These are phyloP conservation scores for Cheilosia grossa DNA, from an alignment of 2,888 invertebrate genomes.

Conservation along the genomic window DNA sequence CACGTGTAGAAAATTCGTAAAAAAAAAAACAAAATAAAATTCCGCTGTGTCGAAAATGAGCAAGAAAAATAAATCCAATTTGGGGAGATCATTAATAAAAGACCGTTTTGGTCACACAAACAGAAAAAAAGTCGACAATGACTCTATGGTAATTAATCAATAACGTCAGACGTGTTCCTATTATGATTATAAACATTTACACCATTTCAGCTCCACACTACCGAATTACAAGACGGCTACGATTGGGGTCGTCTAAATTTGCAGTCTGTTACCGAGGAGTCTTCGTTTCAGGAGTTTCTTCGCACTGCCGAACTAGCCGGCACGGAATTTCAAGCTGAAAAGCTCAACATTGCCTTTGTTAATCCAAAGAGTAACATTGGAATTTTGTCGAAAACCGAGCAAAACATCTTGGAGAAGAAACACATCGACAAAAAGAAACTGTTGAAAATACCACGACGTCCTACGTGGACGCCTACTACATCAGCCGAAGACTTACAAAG, in stretches of 20 bases:
- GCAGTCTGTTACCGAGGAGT: conserved; percentile 97
- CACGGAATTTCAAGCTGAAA: conserved; percentile 96
- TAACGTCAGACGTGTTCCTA: neutral
- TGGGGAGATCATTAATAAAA: conserved; percentile 90
- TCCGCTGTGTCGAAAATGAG: conserved; percentile 85
- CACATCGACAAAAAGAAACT: conserved; percentile 86
- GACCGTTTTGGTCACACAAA: conserved; percentile 88
- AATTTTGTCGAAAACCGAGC: conserved; percentile 86
- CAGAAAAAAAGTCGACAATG: conserved; percentile 87
- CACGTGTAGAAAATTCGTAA: conserved; percentile 30
- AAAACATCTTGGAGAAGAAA: conserved; percentile 83
- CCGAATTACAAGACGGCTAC: conserved; percentile 94
- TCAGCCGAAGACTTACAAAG: conserved; percentile 91
- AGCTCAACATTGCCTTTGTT: conserved; percentile 91
- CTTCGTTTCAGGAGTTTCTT: conserved; percentile 97
- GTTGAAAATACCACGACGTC: conserved; percentile 93
- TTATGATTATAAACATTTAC: neutral
- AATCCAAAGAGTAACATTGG: conserved; percentile 86
- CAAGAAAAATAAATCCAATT: conserved; percentile 87
- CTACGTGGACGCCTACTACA: conserved; percentile 90
- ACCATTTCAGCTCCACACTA: conserved; percentile 87
- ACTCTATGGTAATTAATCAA: conserved; percentile 87
- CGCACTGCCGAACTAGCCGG: conserved; percentile 97
- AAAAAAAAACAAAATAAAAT: conserved; percentile 16
- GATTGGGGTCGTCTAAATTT: conserved; percentile 96